phyloP scores from a whole-genome alignment of 2,888 invertebrate genomes.

The Mesorhabditis belari region DNA sequence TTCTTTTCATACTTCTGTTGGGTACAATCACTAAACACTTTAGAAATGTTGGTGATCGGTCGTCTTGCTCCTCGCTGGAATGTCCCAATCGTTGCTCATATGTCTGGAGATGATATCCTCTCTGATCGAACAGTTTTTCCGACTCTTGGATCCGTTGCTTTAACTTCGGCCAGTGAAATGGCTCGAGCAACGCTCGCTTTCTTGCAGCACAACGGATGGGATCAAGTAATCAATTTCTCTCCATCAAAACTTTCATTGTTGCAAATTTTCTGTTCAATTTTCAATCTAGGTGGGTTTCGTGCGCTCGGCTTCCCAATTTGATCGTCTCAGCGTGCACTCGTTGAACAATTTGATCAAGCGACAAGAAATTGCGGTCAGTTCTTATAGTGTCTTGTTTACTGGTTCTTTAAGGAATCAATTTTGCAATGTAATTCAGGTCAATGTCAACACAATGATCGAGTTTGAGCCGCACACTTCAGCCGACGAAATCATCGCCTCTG shows the following conservation, averaged over 20 bases:
- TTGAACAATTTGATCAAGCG: slow-evolving; percentile 39
- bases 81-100: slow-evolving; percentile 50
- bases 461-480: slow-evolving; percentile 44
- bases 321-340: slow-evolving; percentile 42
- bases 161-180: slow-evolving; percentile 52
- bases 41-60: slow-evolving; percentile 52
- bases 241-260: neutral
- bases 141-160: slow-evolving; percentile 49
- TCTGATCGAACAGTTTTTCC: slow-evolving; percentile 44
- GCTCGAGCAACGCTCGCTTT: slow-evolving; percentile 46
- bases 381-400: too few species aligned
- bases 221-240: slow-evolving; percentile 21
- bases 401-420: neutral
- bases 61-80: slow-evolving; percentile 50
- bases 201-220: slow-evolving; percentile 47
- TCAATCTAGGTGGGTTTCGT: slow-evolving; percentile 40
- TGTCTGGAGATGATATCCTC: slow-evolving; percentile 50
- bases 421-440: slow-evolving; percentile 14
- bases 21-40: too few species aligned
- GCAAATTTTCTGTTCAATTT: neutral
- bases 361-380: too few species aligned
- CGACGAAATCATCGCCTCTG: slow-evolving; percentile 47
- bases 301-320: slow-evolving; percentile 32
- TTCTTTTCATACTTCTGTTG: neutral
- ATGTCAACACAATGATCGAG: slow-evolving; percentile 42